Evolutionary conservation across 1,140 invertebrate species (phyloP), one percentile per base, ranked within the genome.

Genomic region (Macrobrachium nipponense): DNA sequence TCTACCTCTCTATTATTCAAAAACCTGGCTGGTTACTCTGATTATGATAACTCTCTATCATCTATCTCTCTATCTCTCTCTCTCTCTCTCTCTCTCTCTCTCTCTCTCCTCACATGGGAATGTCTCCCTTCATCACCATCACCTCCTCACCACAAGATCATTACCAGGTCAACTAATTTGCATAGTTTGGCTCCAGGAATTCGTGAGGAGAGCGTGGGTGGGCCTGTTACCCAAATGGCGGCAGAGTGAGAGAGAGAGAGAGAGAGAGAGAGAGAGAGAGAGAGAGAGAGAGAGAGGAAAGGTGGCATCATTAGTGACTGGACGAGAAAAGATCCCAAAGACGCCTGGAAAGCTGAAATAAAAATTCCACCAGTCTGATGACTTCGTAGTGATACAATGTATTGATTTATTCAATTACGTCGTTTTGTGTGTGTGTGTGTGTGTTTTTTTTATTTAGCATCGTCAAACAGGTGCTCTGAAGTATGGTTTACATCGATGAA

Each of bases 241-340:
- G 10, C 7, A 36, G 43, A 75, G 14, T 20, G 15, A 17, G 73
- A 44, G 73, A 44, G 73, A n/a, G n/a, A n/a, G n/a, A n/a, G n/a
- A n/a, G n/a, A n/a, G n/a, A n/a, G n/a, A 73, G 72, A 73, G 70
- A 27, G 23, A 27, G 23, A 73, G 72, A 73, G 70, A 27, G 23
- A 27, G 23, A 27, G 6, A 27, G 23, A 27, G 70, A 73, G 70
- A 73, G 23, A 27, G 23, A 27, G 23, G 20, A 14, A 15, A 36
- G 59, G 73, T 58, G 73, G 59, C 44, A 51, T 44, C 51, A 58
- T 58, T 44, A 76, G 43, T 58, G 73, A 76, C 44, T 20, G 73
- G 59, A 58, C 51, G 73, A 76, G 73, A 76, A 58, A 76, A 36
- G 59, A 58, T n/a, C 44, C 36, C 20, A 58, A 76, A 36, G 59